Evolutionary conservation across 2,113 vertebrate species (phyloP), one percentile per base, ranked within the genome.

Genomic region (Stegastes partitus): DNA sequence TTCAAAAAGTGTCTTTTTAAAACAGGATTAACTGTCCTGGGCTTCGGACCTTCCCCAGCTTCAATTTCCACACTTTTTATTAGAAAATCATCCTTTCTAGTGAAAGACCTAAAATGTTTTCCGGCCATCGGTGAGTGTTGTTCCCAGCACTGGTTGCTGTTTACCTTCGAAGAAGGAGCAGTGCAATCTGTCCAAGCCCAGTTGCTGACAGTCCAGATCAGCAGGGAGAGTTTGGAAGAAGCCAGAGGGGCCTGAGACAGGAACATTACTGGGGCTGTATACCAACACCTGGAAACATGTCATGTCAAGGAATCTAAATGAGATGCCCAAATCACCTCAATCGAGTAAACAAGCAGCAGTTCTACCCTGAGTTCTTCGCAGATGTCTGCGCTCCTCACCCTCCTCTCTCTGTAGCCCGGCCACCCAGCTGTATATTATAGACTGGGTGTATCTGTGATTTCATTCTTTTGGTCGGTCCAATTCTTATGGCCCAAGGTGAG

Each of bases 201-300:
- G 83, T 50, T 94, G 93, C 63, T 88, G 81, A 93, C 90, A 95
- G 77, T 94, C 83, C 69, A 95, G 88, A 55, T 93, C 79, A 55
- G 82, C 51, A 42, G 93, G 91, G 22, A 95, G 77, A 11, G 88
- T 91, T 56, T 67, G 87, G 68, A 96, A 91, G 85, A 96, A 89
- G 73, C 79, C 50, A 23, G 74, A 66, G 28, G 89, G 87, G 8
- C 76, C 68, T 74, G 84, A 61, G 55, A 96, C 25, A 45, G 96
- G 96, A 72, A 96, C 80, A 62, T 94, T 95, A 44, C 91, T 93
- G 23, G 96, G 95, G 77, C 94, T 92, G 69, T 94, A 96, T 6
- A 96, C 85, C 80, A 96, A 89, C 77, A 97, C 79, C 84, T 96
- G 77, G 67, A 31, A 53, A 76, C 69, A 78, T 31, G 55, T 53